Base-by-base conservation (phyloP, 2,797 vertebrate genomes). In the Tachyglossus aculeatus region DNA sequence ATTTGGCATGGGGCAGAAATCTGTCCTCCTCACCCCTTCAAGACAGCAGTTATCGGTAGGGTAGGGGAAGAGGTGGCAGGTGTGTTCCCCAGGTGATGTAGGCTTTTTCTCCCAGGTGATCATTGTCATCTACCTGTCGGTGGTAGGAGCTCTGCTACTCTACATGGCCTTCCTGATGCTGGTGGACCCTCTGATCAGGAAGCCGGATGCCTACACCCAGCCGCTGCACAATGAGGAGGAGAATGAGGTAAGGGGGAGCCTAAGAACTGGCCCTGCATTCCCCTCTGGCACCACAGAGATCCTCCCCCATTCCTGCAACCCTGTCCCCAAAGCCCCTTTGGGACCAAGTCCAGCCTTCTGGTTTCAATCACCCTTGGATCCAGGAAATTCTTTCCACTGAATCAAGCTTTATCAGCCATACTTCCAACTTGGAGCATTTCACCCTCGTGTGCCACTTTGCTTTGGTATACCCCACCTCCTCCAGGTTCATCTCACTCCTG, bases 91-190 rank as follows among this genome's bases (percentile, higher is more conserved):
- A 67, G 22, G 11, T n/a, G 3, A 15, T 25, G 31, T 1, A 11
- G 40, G 16, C 43, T 39, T 21, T 14, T 21, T 27, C 16, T 48
- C 41, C 67, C 86, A 98, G 97, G 90, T 98, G 77, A 96, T 96
- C 76, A 96, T 98, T 79, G 96, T 98, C 79, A 94, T 98, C 83
- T 98, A 98, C 89, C 87, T 99, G 84, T 96, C 95, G 0, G 96
- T 98, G 70, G 96, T 99, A 56, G 96, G 96, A 0, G 95, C 95
- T 2, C 91, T 99, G 78, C 84, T 99, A 53, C 93, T 99, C 18
- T 98, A 98, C 89, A 98, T 98, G 97, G 92, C 96, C 6, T 99
- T 98, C 87, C 92, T 99, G 59, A 94, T 98, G 64, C 91, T 99
- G 64, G 95, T 99, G 47, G 97, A 98, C 87, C 97, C 97, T 44